Percentiles rank a stretch among this genome's conserved stretches.
Evolutionary conservation across 2,113 vertebrate genomes (phyloP).

Genomic region (Chaetops frenatus): DNA sequence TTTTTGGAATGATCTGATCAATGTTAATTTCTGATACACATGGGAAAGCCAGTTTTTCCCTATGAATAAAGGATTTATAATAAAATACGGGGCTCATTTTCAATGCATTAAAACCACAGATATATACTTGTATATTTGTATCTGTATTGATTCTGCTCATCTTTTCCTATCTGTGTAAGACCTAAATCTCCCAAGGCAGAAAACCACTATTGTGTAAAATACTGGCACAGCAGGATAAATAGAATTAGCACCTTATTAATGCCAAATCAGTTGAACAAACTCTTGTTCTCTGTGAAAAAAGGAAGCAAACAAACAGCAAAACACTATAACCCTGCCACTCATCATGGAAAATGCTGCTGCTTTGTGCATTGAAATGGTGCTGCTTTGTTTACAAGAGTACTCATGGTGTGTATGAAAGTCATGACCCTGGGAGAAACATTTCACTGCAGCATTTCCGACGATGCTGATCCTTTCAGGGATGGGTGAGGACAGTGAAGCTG

Average conservation of each 20-base stretch:
- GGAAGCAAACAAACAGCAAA: neutral
- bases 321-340: neutral
- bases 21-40: neutral
- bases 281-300: neutral
- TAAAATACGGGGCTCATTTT: neutral
- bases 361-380: neutral
- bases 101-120: neutral
- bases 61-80: neutral
- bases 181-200: neutral
- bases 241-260: conserved; percentile 20
- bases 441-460: neutral
- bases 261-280: neutral
- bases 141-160: neutral
- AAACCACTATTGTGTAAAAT: neutral
- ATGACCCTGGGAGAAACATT: neutral
- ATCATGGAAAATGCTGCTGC: neutral
- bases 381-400: neutral
- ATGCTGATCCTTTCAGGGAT: neutral
- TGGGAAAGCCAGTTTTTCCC: neutral
- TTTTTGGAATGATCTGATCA: neutral
- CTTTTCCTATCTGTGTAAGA: neutral
- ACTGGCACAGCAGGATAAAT: neutral
- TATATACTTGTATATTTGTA: neutral
- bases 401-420: neutral
- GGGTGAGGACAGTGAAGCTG: neutral